These are phyloP conservation scores for Meles meles DNA, from an alignment of 2,113 vertebrate species.

Conservation along the genomic window DNA sequence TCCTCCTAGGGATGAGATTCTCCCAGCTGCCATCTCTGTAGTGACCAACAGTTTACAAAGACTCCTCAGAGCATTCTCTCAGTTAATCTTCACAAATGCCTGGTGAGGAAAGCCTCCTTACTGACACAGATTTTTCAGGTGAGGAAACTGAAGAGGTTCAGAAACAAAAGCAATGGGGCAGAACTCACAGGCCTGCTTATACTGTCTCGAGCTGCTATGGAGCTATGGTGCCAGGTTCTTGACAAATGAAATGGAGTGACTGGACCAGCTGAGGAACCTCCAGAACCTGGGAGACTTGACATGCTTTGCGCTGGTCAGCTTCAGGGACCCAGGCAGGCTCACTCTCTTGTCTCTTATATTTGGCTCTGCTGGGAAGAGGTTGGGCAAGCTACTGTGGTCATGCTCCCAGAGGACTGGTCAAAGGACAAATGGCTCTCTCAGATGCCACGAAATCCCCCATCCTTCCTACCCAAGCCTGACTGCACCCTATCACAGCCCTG, in stretches of 20 bases:
- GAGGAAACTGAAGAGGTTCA: neutral
- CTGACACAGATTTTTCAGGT: neutral
- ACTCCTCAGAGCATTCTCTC: neutral
- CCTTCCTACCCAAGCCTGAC: neutral
- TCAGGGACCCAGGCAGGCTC: neutral
- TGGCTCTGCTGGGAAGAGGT: neutral
- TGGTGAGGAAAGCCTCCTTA: neutral
- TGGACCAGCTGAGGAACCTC: neutral
- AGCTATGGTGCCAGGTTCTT: neutral
- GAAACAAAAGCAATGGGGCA: neutral
- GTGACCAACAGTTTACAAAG: neutral
- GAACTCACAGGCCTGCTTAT: neutral
- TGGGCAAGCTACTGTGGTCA: neutral
- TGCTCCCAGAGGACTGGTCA: neutral
- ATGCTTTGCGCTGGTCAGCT: neutral
- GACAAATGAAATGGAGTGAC: neutral
- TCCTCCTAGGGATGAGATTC: neutral
- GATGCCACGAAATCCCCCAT: neutral
- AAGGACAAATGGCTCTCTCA: neutral
- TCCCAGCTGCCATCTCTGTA: constrained; percentile 10
- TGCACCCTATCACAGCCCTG: neutral
- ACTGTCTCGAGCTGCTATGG: no score
- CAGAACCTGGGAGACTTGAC: neutral
- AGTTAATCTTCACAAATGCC: neutral
- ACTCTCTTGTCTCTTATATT: neutral